Evolutionary conservation across 2,888 invertebrate genomes (phyloP), one percentile per base, ranked within the genome.

Genomic region (Tachina lurida): DNA sequence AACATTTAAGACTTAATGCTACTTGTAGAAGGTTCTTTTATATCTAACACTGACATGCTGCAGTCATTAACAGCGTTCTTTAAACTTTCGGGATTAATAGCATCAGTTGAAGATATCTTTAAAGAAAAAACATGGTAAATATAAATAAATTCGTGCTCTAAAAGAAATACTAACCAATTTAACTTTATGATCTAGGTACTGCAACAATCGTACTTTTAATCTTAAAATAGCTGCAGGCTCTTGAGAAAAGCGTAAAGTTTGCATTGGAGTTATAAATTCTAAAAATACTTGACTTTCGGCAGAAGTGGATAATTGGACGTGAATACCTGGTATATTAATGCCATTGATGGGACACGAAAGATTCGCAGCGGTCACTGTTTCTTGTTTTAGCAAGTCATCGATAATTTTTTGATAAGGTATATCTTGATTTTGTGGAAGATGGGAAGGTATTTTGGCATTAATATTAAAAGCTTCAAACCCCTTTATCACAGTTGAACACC

Each of bases 281-380:
- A 93, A 79, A 70, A 88, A 91, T 43, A 89, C 84, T 31, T 89
- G 67, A 8, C 78, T 68, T 1, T 87, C 86, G 10, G 68, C 60
- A 2, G 89, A 87, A 41, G 73, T 45, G 2, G 86, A 67, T 5
- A 83, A 78, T 17, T 90, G 88, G 0, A 91, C 87, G 4, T 90
- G 87, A 31, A 93, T 87, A 10, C 92, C 89, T 7, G 92, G 90
- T 77, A 93, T 87, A 88, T 93, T 93, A 19, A 93, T 89, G 39
- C 92, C 91, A 39, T 84, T 88, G 39, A 93, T 90, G 31, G 92
- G 92, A 47, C 89, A 88, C 0, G 91, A 90, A 10, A 91, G 58
- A 15, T 90, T 88, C 1, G 88, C 89, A 10, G 88, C 88, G 31
- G 88, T 87, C 0, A 92, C 88, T 0, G 86, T 84, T 17, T 89